Evolutionary conservation across 2,113 vertebrate genomes (phyloP).

Genomic region (Accipiter virgatus): DNA sequence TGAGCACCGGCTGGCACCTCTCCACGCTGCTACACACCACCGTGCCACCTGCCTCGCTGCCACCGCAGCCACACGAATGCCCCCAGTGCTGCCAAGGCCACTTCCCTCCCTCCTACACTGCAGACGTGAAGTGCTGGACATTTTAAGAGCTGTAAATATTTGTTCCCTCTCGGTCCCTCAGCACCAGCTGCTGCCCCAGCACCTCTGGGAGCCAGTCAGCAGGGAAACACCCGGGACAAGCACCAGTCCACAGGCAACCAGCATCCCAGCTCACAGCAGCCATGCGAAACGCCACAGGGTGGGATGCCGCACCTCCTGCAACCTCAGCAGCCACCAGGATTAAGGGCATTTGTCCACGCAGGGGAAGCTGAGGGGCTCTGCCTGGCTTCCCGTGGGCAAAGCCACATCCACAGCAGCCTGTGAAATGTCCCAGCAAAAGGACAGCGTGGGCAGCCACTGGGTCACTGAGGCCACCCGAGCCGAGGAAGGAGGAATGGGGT

Average conservation of each 20-base stretch:
- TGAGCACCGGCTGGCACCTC: background rate
- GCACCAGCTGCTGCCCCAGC: background rate
- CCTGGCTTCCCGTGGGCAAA: background rate
- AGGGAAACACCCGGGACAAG: background rate
- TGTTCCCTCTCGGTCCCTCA: accelerated
- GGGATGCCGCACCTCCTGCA: background rate
- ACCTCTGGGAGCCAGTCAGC: background rate
- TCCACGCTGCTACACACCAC: accelerated
- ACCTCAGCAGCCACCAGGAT: background rate
- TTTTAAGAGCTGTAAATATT: background rate
- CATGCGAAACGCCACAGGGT: background rate
- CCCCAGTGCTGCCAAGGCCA: background rate
- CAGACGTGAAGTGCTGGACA: background rate
- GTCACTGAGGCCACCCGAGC: background rate
- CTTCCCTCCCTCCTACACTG: background rate
- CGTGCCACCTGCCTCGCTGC: background rate
- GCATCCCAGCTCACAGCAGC: background rate
- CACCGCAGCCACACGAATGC: background rate
- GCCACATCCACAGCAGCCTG: background rate
- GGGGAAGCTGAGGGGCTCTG: background rate
- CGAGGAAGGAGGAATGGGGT: background rate
- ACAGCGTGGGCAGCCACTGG: background rate
- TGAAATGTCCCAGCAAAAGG: background rate
- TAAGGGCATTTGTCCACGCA: no score
- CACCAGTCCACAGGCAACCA: background rate